Conservation (phyloP, 2,797 vertebrate genomes). For the Clarias laeviceps region DNA sequence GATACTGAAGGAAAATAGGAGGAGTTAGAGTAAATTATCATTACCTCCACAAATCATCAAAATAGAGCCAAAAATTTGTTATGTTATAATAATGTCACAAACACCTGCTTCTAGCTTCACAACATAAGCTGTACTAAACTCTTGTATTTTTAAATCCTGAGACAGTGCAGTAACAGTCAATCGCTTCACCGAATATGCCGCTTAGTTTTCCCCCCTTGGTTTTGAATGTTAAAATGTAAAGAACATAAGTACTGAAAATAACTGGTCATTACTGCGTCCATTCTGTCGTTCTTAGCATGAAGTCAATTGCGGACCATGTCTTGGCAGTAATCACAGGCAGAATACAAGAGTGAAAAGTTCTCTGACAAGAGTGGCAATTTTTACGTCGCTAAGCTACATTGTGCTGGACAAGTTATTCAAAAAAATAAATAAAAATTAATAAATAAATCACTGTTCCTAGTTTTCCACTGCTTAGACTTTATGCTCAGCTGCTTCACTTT, state of each 20-base stretch:
- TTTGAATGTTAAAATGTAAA: neutral
- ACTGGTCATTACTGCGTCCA: neutral
- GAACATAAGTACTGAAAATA: neutral
- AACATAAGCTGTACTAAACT: neutral
- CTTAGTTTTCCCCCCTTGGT: neutral
- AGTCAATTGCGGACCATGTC: neutral
- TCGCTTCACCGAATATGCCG: neutral
- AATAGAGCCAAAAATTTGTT: neutral
- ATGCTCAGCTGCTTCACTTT: neutral
- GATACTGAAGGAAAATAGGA: neutral
- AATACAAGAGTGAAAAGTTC: neutral
- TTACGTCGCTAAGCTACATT: neutral
- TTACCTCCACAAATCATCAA: neutral
- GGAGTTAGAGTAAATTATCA: too few species aligned
- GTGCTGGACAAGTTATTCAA: neutral
- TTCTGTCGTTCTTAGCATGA: neutral
- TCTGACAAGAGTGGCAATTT: neutral
- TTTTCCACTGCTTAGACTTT: neutral
- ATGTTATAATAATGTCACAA: neutral
- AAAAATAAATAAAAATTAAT: neutral
- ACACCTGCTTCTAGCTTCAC: neutral
- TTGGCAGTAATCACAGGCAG: neutral
- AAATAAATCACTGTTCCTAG: neutral
- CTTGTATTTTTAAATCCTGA: neutral
- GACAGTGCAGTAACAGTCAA: neutral